phyloP scores from a whole-genome alignment of 2,113 vertebrate species.

The Phaethon lepturus region DNA sequence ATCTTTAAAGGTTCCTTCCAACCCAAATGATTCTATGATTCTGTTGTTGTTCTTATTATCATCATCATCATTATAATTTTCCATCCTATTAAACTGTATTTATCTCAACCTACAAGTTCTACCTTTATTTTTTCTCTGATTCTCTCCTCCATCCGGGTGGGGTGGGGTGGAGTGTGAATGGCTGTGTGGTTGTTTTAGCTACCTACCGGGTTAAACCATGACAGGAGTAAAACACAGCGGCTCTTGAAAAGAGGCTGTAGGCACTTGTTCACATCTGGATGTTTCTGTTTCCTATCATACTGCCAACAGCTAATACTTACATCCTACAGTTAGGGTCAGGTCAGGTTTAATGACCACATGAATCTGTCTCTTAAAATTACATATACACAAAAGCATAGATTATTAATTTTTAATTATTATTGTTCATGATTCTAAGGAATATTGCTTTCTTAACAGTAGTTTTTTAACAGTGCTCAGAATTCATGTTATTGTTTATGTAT shows the following conservation, averaged over 20 bases:
- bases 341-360: not conserved
- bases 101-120: no score
- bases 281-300: not conserved
- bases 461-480: not conserved
- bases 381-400: not conserved
- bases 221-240: not conserved
- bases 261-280: not conserved
- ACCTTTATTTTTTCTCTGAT: no score
- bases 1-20: no score
- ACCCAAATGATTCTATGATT: no score
- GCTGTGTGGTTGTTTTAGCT: no score
- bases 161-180: no score
- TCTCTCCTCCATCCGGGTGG: no score
- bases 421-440: not conserved
- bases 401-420: not conserved
- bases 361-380: not conserved
- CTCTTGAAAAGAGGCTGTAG: not conserved
- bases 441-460: not conserved
- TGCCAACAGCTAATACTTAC: not conserved
- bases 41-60: no score
- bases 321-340: not conserved
- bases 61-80: no score
- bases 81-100: no score
- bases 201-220: no score
- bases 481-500: not conserved